Evolutionary conservation across 2,113 vertebrate genomes (phyloP).

Genomic region (Agelaius tricolor): DNA sequence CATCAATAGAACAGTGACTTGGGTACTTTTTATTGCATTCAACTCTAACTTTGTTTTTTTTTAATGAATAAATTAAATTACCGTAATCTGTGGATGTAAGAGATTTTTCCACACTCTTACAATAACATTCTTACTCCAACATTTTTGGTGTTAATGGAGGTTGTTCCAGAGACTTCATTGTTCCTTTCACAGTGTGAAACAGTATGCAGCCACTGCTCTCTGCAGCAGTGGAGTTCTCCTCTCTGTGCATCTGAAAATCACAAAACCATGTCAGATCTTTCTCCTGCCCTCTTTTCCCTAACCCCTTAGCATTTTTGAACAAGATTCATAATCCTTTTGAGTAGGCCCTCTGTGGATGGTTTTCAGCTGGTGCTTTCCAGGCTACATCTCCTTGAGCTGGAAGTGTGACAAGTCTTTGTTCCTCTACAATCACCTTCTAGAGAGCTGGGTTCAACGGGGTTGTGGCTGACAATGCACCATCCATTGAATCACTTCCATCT

Average conservation of each 20-base stretch:
- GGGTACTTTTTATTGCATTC: neutral
- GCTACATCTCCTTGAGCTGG: neutral
- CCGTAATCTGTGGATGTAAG: neutral
- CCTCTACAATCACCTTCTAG: neutral
- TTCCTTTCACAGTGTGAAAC: neutral
- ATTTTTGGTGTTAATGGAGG: neutral
- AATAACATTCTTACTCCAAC: neutral
- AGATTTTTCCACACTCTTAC: neutral
- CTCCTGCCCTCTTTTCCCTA: neutral
- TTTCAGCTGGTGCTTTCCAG: neutral
- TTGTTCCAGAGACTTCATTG: neutral
- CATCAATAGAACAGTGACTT: neutral
- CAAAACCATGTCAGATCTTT: neutral
- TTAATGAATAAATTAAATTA: neutral
- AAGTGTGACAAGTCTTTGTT: neutral
- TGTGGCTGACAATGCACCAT: neutral
- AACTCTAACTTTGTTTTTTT: neutral
- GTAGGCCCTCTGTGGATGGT: neutral
- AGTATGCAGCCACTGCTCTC: neutral
- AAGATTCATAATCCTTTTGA: neutral
- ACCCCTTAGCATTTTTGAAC: neutral
- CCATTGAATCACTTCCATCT: rapidly evolving
- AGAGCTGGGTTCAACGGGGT: neutral
- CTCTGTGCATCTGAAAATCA: neutral
- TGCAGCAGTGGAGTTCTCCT: neutral